Percentiles rank a stretch among this genome's conserved stretches.
These are phyloP conservation scores for Dicaeum eximium DNA, from an alignment of 2,113 vertebrate genomes.

Conservation along the genomic window DNA sequence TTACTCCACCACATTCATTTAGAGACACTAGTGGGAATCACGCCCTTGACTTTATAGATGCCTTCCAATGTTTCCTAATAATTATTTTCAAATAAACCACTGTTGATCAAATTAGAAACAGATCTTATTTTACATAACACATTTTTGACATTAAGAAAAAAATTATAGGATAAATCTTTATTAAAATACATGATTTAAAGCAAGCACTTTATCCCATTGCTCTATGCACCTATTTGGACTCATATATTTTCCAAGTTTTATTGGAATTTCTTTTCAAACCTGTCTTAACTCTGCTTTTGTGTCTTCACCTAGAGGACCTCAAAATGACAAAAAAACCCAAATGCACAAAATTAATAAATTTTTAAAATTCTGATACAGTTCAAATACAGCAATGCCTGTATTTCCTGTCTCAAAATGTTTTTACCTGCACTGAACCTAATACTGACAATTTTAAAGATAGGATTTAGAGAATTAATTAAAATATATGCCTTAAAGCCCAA, in stretches of 20 bases:
- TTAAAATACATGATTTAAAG: neutral
- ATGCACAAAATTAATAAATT: neutral
- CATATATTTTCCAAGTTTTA: neutral
- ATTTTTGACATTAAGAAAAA: neutral
- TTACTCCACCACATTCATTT: neutral
- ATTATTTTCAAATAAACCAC: neutral
- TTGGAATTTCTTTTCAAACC: neutral
- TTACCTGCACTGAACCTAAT: neutral
- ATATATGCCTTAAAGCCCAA: neutral
- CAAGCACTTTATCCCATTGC: neutral
- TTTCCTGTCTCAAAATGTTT: neutral
- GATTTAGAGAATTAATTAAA: neutral
- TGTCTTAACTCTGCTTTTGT: neutral
- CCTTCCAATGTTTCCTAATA: neutral
- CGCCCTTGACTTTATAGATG: neutral
- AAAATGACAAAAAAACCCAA: neutral
- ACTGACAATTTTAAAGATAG: neutral
- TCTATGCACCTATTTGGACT: neutral
- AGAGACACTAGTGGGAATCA: neutral
- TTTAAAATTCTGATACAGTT: neutral
- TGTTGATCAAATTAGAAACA: neutral
- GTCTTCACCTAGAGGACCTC: neutral
- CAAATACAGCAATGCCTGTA: neutral
- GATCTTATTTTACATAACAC: neutral
- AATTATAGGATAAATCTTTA: neutral